Evolutionary conservation across 2,888 invertebrate species (phyloP), one percentile per base, ranked within the genome.

Genomic region (Odontothrips loti): DNA sequence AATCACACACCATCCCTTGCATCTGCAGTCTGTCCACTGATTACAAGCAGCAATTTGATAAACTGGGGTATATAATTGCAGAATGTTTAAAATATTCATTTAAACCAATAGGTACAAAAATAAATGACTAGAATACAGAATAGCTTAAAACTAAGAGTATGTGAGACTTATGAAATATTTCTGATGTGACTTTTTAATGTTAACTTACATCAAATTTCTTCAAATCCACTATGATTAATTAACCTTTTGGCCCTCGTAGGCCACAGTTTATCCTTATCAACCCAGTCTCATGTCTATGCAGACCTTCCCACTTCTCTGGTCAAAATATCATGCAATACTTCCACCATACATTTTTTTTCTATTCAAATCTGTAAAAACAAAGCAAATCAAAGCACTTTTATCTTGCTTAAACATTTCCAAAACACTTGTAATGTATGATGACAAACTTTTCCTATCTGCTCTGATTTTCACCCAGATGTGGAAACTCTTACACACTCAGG

Each of bases 101-200:
- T 23, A 75, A 75, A 75, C 23, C 68, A 75, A 75, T 75, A 75
- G 68, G 68, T 75, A 75, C 68, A 75, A 75, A 75, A 75, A 75
- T 75, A 75, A 75, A 75, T 75, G 68, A 75, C 68, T 75, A 75
- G 68, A 75, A 75, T 75, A 75, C 23, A 12, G 68, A 75, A 11
- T 75, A 23, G 68, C 68, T 75, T 75, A 75, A 11, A 75, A 12
- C 68, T 75, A 75, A 27, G 23, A 27, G n/a, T 75, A 75, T 12
- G 27, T 75, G 23, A 27, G 68, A 75, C 68, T 23, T 75, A 27
- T 20, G n/a, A 68, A 75, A 75, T 3, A 27, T 75, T 23, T 27
- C 8, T 27, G 68, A 75, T 27, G n/a, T 75, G 68, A 75, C 68
- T 75, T 75, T 75, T 75, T 27, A 12, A 75, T 43, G 34, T 43